Evolutionary conservation across 1,140 invertebrate genomes (phyloP).

Genomic region (Protaetia brevitarsis): DNA sequence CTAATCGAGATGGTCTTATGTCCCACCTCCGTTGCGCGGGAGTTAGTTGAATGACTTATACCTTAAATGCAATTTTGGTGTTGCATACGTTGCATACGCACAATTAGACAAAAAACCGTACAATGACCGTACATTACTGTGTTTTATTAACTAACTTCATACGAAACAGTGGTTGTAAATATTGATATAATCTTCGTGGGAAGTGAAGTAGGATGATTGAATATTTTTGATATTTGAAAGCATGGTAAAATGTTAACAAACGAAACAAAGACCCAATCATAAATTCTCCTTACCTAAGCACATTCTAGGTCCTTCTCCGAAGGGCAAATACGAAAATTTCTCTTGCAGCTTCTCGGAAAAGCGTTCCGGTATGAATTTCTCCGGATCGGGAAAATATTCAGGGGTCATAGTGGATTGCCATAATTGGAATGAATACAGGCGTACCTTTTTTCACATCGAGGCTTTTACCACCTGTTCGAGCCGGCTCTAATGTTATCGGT

Average conservation of each 20-base stretch:
- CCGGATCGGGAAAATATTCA: constrained; percentile 19
- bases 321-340: constrained; percentile 13
- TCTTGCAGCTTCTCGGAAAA: neutral
- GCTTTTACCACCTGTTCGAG: neutral
- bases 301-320: constrained; percentile 19
- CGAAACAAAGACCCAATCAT: neutral
- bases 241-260: too few species aligned
- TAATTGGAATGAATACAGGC: constrained; percentile 7
- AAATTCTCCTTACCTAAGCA: too few species aligned
- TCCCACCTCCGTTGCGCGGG: neutral
- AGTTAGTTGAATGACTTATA: too few species aligned
- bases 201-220: neutral
- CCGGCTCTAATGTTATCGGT: constrained; percentile 44
- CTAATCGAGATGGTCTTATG: neutral
- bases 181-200: too few species aligned
- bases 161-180: too few species aligned
- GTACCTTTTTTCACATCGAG: constrained; percentile 16
- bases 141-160: too few species aligned
- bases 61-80: too few species aligned
- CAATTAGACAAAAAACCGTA: too few species aligned
- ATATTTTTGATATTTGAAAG: neutral
- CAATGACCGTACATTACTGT: too few species aligned
- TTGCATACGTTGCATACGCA: too few species aligned
- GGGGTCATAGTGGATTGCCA: constrained; percentile 14
- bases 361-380: constrained; percentile 1